Evolutionary conservation across 2,797 vertebrate genomes (phyloP).

Genomic region (Bucorvus abyssinicus): DNA sequence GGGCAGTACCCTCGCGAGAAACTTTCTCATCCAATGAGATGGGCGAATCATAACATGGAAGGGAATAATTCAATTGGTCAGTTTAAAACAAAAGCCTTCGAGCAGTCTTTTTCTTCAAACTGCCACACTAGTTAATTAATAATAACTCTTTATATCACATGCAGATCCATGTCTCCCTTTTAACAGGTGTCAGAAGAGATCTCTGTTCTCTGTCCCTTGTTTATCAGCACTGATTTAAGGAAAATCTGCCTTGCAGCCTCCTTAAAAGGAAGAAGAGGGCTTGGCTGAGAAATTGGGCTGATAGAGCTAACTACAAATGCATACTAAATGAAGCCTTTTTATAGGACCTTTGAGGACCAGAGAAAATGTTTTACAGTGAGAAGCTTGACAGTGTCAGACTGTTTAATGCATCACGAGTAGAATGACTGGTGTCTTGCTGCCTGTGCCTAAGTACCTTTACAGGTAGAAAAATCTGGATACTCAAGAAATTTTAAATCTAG

Average conservation of each 20-base stretch:
- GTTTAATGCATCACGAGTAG: not conserved
- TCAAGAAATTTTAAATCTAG: not conserved
- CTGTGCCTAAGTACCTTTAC: not conserved
- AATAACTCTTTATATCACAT: not conserved
- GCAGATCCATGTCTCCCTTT: not conserved
- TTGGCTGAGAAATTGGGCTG: not conserved
- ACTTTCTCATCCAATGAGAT: too few relatives aligned
- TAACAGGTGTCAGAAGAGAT: not conserved
- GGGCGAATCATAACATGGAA: too few relatives aligned
- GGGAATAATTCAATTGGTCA: too few relatives aligned
- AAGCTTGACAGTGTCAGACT: not conserved
- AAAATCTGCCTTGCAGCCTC: not conserved
- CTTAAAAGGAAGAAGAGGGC: not conserved
- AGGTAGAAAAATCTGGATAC: not conserved
- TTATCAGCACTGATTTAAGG: not conserved
- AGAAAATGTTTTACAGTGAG: not conserved
- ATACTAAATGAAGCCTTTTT: not conserved
- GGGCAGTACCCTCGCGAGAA: too few relatives aligned
- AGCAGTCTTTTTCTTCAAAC: too few relatives aligned
- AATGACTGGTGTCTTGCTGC: not conserved
- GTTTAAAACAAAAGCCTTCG: too few relatives aligned
- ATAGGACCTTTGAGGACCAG: not conserved
- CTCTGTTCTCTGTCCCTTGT: not conserved
- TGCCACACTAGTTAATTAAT: too few relatives aligned
- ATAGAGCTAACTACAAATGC: not conserved